Base-by-base conservation (phyloP, 1,140 invertebrate genomes). In the Rhopalosiphum maidis region DNA sequence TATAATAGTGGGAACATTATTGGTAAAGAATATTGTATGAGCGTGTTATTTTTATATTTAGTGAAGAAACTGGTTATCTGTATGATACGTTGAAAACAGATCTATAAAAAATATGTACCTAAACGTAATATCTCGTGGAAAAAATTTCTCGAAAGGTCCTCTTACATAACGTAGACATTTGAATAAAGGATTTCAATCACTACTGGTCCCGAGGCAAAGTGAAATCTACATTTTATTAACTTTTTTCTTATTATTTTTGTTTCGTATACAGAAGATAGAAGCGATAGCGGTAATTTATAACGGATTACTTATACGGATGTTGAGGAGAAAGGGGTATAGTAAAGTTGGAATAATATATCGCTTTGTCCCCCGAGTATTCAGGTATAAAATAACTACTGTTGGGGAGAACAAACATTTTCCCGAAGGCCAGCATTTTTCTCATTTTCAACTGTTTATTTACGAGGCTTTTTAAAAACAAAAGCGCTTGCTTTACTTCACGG, bases 211-310 rank as follows among this genome's bases (percentile, higher is more conserved):
- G 88, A 55, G 88, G 91, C 91, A 93, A 86, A 93, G 82, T 93
- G 91, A 93, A 93, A 93, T 93, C 91, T 93, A 86, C 91, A 85
- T 93, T 93, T 93, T 93, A 93, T 93, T 93, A 93, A 93, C 77
- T 93, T 93, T 85, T 82, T 82, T 91, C 18, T 91, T 86, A 48
- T 54, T 93, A 51, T 92, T 83, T 92, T 37, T 54, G 23, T 48
- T 18, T 82, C 35, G 30, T 55, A 55, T 41, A 93, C 25, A 55
- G 82, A 54, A 93, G 77, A 86, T 86, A 86, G 35, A 85, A 37
- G 51, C 37, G 91, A 85, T 92, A 93, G 46, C 82, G 22, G 82
- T 93, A 93, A 93, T 93, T 93, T 93, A 93, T 93, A 86, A 93
- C 91, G 91, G 91, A 93, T 93, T 93, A 93, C 91, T 37, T 41